phyloP scores from a whole-genome alignment of 2,113 vertebrate genomes.

The Onychostoma macrolepis region DNA sequence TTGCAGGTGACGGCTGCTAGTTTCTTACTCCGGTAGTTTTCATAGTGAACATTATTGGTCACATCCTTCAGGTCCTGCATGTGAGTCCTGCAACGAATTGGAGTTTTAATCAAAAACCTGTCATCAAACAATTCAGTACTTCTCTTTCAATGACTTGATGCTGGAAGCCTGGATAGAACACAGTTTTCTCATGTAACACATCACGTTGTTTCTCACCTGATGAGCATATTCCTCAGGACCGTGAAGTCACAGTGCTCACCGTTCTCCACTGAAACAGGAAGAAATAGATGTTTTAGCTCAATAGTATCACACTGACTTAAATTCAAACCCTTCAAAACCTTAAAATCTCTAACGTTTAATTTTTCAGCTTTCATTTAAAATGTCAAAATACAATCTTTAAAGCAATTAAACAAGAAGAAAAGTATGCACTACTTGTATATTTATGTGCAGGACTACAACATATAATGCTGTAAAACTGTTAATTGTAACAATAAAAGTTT shows the following conservation, averaged over 20 bases:
- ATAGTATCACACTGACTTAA: neutral
- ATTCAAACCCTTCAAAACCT: neutral
- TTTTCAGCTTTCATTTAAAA: neutral
- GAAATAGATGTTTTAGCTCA: conserved; percentile 28
- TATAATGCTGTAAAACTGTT: neutral
- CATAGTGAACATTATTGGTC: conserved; percentile 83
- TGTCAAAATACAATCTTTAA: neutral
- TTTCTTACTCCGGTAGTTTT: conserved; percentile 82
- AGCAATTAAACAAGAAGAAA: neutral
- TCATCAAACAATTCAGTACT: neutral
- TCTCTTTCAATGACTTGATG: neutral
- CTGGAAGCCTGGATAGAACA: neutral
- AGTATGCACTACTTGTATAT: neutral
- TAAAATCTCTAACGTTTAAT: neutral
- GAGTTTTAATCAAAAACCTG: no score
- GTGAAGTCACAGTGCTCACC: conserved; percentile 84
- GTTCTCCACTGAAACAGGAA: conserved; percentile 79
- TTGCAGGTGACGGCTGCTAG: conserved; percentile 82
- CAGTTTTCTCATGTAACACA: neutral
- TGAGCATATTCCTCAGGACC: conserved; percentile 82
- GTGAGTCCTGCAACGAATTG: conserved; percentile 70
- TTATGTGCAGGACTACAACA: neutral
- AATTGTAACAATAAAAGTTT: neutral
- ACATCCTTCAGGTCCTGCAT: conserved; percentile 85
- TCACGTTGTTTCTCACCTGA: conserved; percentile 66